These are phyloP conservation scores for Actinostola sp. DNA, from an alignment of 92 coral and sea anemone species.

Conservation along the genomic window DNA sequence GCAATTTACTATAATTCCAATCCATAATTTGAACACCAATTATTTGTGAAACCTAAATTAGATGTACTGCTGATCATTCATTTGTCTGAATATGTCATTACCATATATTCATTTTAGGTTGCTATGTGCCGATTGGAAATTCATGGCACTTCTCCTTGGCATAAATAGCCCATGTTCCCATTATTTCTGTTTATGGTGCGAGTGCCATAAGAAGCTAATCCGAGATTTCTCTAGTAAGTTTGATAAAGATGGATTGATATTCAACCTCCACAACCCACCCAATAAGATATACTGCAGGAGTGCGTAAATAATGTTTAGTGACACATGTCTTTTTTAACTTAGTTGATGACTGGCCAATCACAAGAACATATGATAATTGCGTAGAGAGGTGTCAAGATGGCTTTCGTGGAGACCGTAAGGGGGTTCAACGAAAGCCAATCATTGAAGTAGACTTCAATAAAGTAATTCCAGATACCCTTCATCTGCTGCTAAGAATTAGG, in stretches of 20 bases:
- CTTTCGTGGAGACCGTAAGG: not conserved
- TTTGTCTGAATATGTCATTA: not conserved
- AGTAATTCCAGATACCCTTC: slow-evolving; percentile 32
- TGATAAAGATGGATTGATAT: not conserved
- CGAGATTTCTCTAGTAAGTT: slow-evolving; percentile 40
- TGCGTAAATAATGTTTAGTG: not conserved
- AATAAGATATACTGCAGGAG: not conserved
- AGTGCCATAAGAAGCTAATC: slow-evolving; percentile 30
- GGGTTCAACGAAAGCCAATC: slow-evolving; percentile 12
- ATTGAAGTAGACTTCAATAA: slow-evolving; percentile 5
- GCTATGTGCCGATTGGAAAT: slow-evolving; percentile 42
- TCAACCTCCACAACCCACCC: too few relatives aligned
- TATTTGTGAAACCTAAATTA: too few relatives aligned
- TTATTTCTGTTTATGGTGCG: slow-evolving; percentile 38
- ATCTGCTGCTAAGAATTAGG: slow-evolving; percentile 39
- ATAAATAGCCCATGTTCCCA: slow-evolving; percentile 21
- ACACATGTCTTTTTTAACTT: not conserved
- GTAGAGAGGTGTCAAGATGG: not conserved
- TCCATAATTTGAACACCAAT: too few relatives aligned
- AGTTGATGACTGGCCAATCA: slow-evolving; percentile 30
- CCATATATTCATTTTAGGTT: slow-evolving; percentile 6
- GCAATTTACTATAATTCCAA: too few relatives aligned
- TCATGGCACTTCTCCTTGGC: slow-evolving; percentile 37
- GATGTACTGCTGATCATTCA: not conserved
- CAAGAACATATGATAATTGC: slow-evolving; percentile 19